These are phyloP conservation scores for Scyliorhinus canicula DNA, from an alignment of 2,797 vertebrate species.

Conservation along the genomic window DNA sequence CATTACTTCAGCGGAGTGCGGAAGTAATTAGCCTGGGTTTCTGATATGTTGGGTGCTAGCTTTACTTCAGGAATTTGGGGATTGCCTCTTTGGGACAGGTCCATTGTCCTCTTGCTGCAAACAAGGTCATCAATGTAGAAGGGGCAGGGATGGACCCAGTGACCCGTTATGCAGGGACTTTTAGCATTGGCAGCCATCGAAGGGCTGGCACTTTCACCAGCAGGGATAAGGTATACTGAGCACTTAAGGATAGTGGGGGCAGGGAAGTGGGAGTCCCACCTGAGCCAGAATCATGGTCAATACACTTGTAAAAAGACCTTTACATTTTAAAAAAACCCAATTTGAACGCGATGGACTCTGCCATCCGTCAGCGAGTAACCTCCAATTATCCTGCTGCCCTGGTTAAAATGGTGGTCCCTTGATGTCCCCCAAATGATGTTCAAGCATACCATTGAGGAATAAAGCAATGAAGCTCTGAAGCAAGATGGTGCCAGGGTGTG, in stretches of 20 bases:
- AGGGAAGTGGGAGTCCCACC: neutral
- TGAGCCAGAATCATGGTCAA: neutral
- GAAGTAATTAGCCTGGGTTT: neutral
- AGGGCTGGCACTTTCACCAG: neutral
- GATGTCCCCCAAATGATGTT: neutral
- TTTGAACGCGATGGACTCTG: neutral
- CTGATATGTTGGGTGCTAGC: neutral
- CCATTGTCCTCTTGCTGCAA: neutral
- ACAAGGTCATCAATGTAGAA: neutral
- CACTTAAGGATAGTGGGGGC: neutral
- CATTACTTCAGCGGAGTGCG: neutral
- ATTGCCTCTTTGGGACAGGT: neutral
- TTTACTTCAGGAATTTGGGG: neutral
- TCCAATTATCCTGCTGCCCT: neutral
- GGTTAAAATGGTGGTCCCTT: neutral
- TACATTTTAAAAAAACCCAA: neutral
- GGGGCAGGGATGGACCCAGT: neutral
- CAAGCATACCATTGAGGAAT: neutral
- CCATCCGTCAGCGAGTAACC: neutral
- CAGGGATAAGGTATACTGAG: neutral
- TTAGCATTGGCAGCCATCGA: neutral
- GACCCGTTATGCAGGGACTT: neutral
- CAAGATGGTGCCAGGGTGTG: too few species aligned
- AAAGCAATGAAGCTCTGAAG: too few species aligned
- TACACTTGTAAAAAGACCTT: neutral